phyloP scores from a whole-genome alignment of 2,797 vertebrate species.

The Morus bassanus region DNA sequence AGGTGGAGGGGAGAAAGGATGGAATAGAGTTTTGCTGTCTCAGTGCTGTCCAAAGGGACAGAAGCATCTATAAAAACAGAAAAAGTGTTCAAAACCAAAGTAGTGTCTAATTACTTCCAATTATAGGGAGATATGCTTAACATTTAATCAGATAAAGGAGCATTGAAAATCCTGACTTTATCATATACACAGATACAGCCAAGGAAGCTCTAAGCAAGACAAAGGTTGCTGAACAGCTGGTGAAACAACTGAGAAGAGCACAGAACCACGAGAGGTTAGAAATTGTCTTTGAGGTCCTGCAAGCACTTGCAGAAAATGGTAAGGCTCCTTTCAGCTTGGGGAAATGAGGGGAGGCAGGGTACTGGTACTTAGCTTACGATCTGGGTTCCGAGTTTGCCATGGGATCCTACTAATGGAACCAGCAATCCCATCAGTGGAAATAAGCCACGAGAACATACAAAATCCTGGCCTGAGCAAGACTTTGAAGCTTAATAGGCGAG shows the following conservation, averaged over 20 bases:
- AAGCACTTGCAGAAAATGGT: slow-evolving; percentile 87
- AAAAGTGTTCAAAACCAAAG: not conserved
- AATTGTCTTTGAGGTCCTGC: slow-evolving; percentile 86
- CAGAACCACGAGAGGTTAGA: slow-evolving; percentile 85
- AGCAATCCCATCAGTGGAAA: not conserved
- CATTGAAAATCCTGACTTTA: not conserved
- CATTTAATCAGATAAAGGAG: not conserved
- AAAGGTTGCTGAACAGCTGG: slow-evolving; percentile 79
- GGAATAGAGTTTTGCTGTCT: not conserved
- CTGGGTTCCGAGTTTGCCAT: not conserved
- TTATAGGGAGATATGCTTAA: not conserved
- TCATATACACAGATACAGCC: slow-evolving; percentile 78
- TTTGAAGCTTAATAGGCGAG: not conserved
- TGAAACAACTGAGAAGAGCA: slow-evolving; percentile 82
- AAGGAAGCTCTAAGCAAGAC: slow-evolving; percentile 82
- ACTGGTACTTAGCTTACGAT: not conserved
- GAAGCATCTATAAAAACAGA: not conserved
- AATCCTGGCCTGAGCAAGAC: not conserved
- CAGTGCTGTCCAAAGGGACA: not conserved
- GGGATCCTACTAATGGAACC: not conserved
- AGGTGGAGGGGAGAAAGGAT: fast-evolving
- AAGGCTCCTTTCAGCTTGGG: slow-evolving; percentile 29
- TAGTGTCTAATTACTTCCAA: not conserved
- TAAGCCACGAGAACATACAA: not conserved
- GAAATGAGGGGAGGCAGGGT: not conserved